A percentile compares a stretch with the other conserved stretches of the same genome.
Conservation (phyloP, 2,888 invertebrate genomes). For the Plebejus argus region DNA sequence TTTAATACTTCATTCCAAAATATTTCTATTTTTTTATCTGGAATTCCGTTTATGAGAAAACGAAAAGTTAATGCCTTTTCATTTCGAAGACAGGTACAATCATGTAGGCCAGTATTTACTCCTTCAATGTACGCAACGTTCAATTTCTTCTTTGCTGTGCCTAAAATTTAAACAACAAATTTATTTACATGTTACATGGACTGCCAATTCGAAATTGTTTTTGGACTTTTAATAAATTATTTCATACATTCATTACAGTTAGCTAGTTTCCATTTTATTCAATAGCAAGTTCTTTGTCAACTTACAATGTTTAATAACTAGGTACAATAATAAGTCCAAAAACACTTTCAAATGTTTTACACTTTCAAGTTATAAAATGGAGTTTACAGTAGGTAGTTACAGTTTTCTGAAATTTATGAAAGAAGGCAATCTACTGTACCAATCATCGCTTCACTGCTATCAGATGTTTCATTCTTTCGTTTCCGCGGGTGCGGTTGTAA, state of each 20-base stretch:
- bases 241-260: not conserved
- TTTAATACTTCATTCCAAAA: constrained; percentile 14
- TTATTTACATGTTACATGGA: not conserved
- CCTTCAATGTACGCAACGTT: not conserved
- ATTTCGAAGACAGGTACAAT: constrained; percentile 1
- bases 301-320: not conserved
- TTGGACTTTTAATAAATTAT: constrained; percentile 1
- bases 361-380: not conserved
- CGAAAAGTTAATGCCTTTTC: constrained; percentile 22
- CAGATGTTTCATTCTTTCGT: not conserved
- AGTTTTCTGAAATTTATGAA: not conserved
- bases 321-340: not conserved
- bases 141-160: not conserved
- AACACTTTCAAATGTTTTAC: constrained; percentile 1
- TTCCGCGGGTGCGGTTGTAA: not conserved
- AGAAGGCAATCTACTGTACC: constrained; percentile 1
- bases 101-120: not conserved
- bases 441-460: not conserved
- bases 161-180: not conserved
- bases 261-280: not conserved
- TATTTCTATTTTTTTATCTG: constrained; percentile 9
- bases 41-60: constrained; percentile 13
- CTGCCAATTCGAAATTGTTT: constrained; percentile 1
- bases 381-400: not conserved
- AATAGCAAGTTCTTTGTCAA: not conserved